Evolutionary conservation across 2,888 invertebrate genomes (phyloP), one percentile per base, ranked within the genome.

Genomic region (Pseudococcus jackbeardsleyi): DNA sequence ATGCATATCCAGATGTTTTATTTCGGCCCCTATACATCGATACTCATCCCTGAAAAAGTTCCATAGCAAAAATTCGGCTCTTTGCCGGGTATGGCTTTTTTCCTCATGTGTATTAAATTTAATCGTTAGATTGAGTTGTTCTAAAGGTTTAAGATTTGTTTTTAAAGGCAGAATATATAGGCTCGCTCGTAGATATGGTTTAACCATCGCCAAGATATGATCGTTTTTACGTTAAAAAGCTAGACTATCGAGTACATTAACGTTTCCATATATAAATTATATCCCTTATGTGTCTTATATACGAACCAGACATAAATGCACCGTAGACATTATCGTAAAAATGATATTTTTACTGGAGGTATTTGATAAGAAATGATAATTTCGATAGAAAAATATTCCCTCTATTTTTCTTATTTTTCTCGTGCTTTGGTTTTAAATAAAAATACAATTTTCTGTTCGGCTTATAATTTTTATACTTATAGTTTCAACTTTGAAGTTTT

Each of bases 361-460:
- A 64, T 19, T 64, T 64, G 64, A 64, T 64, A 64, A 64, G 22
- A 64, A 64, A 64, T 64, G 54, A 64, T 64, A 64, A 64, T 64
- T 22, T 19, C 64, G 22, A 64, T 64, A 64, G 64, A 64, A 64
- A 22, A 64, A 22, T 64, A 64, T 64, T 64, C 9, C 12, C 64
- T 64, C 64, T 59, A 7, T 59, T 64, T 64, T 12, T 1, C 3
- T 64, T 11, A 22, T 64, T 64, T 64, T 64, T 64, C 22, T 64
- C 64, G 19, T 64, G 9, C 64, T 64, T 22, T 22, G 9, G 64
- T 12, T 64, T 64, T 64, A 64, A 64, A 64, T 22, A 64, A 22
- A 22, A 64, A 64, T 64, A 64, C 64, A 19, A 64, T 19, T 64
- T 64, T 64, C 22, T 22, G 7, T 64, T 64, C 64, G 22, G 22